Evolutionary conservation across 2,888 invertebrate species (phyloP).

Genomic region (Fissipunctia ypsillon): DNA sequence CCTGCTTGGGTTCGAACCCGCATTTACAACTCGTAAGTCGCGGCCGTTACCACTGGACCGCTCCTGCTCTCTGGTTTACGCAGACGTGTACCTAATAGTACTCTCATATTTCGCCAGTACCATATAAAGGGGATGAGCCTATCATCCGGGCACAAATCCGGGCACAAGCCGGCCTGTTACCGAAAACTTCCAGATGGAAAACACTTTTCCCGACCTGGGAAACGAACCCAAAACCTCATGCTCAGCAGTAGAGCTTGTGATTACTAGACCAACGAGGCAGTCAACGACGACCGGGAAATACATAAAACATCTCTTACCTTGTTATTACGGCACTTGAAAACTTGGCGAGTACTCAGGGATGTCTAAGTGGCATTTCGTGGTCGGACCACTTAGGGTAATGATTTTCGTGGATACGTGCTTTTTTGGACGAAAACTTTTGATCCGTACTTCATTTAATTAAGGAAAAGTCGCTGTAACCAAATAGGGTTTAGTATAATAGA

Average conservation of each 20-base stretch:
- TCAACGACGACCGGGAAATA: neutral
- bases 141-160: too few species aligned
- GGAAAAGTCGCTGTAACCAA: neutral
- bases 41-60: too few species aligned
- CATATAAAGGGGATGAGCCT: too few species aligned
- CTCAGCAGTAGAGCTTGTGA: neutral
- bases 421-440: slow-evolving; percentile 11
- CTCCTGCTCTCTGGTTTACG: too few species aligned
- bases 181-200: too few species aligned
- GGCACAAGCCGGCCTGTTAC: too few species aligned
- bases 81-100: too few species aligned
- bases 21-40: too few species aligned
- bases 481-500: neutral
- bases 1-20: too few species aligned
- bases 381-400: slow-evolving; percentile 43
- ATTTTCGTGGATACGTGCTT: slow-evolving; percentile 36
- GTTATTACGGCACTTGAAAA: slow-evolving; percentile 36
- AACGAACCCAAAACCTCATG: neutral
- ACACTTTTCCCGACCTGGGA: too few species aligned
- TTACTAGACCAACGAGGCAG: neutral
- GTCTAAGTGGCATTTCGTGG: slow-evolving; percentile 32
- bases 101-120: too few species aligned
- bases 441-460: neutral
- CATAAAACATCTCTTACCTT: slow-evolving; percentile 22
- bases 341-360: slow-evolving; percentile 35